A percentile compares a stretch with the other conserved stretches of the same genome.
These are phyloP conservation scores for Dione vanillae DNA, from an alignment of 2,888 invertebrate genomes.

Conservation along the genomic window DNA sequence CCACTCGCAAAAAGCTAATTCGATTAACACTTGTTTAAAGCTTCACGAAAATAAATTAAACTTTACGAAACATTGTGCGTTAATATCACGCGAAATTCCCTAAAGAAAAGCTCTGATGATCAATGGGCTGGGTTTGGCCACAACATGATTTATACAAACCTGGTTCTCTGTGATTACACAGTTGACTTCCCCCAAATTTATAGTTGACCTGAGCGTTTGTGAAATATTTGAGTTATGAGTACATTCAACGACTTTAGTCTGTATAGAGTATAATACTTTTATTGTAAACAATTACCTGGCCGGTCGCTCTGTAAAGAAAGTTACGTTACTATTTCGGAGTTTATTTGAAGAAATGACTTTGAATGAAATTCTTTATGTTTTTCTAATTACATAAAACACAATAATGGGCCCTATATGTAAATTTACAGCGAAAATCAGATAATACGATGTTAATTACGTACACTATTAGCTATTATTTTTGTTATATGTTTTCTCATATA, in stretches of 20 bases:
- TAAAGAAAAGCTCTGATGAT: conserved; percentile 47
- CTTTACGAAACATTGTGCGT: conserved; percentile 24
- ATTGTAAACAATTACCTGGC: not conserved
- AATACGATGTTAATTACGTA: no score
- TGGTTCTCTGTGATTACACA: conserved; percentile 53
- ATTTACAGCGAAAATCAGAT: no score
- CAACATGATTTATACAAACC: conserved; percentile 53
- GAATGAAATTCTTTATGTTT: no score
- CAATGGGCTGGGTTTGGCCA: conserved; percentile 49
- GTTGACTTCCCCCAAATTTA: conserved; percentile 54
- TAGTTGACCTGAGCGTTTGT: conserved; percentile 47
- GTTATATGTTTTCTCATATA: no score
- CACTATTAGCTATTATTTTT: no score
- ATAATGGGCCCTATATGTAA: no score
- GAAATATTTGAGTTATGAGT: conserved; percentile 30
- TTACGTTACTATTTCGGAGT: no score
- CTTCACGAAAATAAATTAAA: not conserved
- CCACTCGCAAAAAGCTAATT: not conserved
- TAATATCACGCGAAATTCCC: conserved; percentile 36
- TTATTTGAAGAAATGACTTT: no score
- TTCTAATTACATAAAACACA: no score
- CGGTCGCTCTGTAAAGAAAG: not conserved
- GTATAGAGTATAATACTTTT: not conserved
- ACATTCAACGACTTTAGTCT: conserved; percentile 18
- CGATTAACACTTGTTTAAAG: not conserved